Evolutionary conservation across 2,888 invertebrate species (phyloP).

Genomic region (Eupithecia tripunctaria): DNA sequence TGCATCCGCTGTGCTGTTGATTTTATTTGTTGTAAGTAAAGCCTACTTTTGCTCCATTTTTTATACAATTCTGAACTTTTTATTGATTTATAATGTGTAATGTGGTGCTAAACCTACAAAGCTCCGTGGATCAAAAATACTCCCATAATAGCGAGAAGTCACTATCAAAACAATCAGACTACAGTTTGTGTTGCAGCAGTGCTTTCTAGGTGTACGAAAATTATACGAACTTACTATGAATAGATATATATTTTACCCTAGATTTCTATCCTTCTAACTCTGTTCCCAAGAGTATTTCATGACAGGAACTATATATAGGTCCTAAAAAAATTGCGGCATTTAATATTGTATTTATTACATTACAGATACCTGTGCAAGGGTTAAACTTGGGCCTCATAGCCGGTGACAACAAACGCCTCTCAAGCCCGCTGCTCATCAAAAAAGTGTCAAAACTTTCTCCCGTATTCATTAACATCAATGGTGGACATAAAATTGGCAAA

Average conservation of each 20-base stretch:
- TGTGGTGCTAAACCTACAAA: too few species aligned
- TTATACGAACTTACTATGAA: neutral
- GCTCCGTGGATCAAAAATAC: too few species aligned
- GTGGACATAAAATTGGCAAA: conserved; percentile 44
- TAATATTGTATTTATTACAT: conserved; percentile 26
- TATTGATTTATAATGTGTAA: neutral
- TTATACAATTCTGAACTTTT: neutral
- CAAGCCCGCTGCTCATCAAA: conserved; percentile 56
- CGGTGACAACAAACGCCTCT: conserved; percentile 56
- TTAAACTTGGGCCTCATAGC: conserved; percentile 59
- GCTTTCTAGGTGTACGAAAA: neutral
- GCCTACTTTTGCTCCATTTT: neutral
- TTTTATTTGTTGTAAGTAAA: conserved; percentile 29
- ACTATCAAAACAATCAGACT: neutral
- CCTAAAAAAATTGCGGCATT: neutral
- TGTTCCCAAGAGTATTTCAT: neutral
- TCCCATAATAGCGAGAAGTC: too few species aligned
- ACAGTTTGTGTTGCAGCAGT: too few species aligned
- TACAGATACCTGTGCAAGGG: conserved; percentile 52
- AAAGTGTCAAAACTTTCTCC: conserved; percentile 59
- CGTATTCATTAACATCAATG: conserved; percentile 59
- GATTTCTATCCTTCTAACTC: neutral
- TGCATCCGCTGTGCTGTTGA: conserved; percentile 26
- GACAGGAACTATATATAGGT: neutral
- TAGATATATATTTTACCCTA: neutral